These are phyloP conservation scores for Bombus consobrinus DNA, from an alignment of 1,140 invertebrate species.

Conservation along the genomic window DNA sequence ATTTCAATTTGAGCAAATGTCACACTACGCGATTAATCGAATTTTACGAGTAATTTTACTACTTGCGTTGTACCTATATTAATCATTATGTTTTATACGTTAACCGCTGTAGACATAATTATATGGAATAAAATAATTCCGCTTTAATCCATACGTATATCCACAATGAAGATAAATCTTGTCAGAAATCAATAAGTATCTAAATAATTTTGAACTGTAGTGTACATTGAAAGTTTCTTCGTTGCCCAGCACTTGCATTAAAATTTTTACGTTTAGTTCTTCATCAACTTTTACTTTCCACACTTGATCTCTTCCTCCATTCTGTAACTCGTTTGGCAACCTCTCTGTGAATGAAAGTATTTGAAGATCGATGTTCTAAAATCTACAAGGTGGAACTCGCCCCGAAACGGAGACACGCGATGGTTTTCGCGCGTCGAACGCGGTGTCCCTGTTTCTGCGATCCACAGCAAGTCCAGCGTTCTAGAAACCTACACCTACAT, in stretches of 20 bases:
- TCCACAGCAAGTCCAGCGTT: conserved; percentile 50
- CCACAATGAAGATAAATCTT: too few relatives aligned
- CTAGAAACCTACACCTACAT: conserved; percentile 71
- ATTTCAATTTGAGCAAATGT: too few relatives aligned
- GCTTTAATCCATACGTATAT: too few relatives aligned
- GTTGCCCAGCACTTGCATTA: not conserved
- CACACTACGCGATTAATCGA: too few relatives aligned
- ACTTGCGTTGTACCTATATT: too few relatives aligned
- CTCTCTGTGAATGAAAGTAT: not conserved
- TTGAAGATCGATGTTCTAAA: not conserved
- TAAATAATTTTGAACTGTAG: too few relatives aligned
- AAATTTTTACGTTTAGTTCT: not conserved
- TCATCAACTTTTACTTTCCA: not conserved
- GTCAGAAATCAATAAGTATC: too few relatives aligned
- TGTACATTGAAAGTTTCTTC: not conserved
- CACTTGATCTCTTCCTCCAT: not conserved
- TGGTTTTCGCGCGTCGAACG: conserved; percentile 35
- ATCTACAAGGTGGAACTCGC: too few relatives aligned
- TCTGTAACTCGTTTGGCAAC: not conserved
- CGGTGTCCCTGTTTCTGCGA: conserved; percentile 52
- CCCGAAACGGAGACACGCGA: not conserved
- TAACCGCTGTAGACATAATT: too few relatives aligned
- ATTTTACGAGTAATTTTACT: too few relatives aligned
- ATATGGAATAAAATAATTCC: too few relatives aligned
- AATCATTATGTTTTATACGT: too few relatives aligned